Conservation (phyloP, 2,797 vertebrate genomes). For the Varecia variegata region DNA sequence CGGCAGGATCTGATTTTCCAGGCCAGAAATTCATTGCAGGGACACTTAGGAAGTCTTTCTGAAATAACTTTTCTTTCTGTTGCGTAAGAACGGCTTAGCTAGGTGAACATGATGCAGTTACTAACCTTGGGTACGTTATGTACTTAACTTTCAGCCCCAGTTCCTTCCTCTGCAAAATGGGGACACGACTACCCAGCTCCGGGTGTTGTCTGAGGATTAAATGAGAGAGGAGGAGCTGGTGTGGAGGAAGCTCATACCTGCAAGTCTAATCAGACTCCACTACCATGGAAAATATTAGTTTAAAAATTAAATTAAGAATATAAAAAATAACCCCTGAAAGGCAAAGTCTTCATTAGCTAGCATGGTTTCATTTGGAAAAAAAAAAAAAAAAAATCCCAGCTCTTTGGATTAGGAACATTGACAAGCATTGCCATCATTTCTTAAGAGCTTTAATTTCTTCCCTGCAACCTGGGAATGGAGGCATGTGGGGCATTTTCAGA, state of each 20-base stretch:
- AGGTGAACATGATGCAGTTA: not conserved
- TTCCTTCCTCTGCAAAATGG: not conserved
- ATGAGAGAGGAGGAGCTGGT: not conserved
- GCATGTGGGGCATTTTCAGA: not conserved
- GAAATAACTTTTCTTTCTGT: not conserved
- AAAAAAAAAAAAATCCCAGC: not conserved
- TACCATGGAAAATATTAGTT: not conserved
- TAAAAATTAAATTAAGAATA: not conserved
- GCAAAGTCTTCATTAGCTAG: not conserved
- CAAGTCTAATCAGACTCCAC: not conserved
- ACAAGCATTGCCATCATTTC: not conserved
- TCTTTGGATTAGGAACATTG: not conserved
- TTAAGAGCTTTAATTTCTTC: not conserved
- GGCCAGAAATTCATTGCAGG: not conserved
- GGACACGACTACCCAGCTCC: not conserved
- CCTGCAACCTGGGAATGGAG: not conserved
- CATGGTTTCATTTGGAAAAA: not conserved
- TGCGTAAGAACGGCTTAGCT: not conserved
- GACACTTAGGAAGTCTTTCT: not conserved
- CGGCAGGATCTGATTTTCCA: not conserved
- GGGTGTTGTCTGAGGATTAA: not conserved
- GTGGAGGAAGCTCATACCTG: not conserved
- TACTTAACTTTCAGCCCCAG: not conserved
- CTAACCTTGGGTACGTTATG: not conserved
- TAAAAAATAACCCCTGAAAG: not conserved